Evolutionary conservation across 2,888 invertebrate species (phyloP), one percentile per base, ranked within the genome.

Genomic region (Apocheima hispidaria): DNA sequence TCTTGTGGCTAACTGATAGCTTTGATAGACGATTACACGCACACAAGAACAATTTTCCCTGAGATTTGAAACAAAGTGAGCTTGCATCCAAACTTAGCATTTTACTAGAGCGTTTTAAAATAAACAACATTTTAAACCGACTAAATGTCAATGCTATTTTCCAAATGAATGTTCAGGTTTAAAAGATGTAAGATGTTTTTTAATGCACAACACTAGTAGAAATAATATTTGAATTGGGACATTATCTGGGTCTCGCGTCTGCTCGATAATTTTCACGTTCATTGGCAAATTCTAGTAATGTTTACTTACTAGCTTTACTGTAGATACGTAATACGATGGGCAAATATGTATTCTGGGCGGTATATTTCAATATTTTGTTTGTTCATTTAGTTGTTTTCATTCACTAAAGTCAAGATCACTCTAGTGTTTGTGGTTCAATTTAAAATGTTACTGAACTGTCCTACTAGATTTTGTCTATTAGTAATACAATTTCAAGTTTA

Each of bases 211-310:
- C 7, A 48, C 33, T 41, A 18, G 23, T 40, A 40, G n/a, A 49
- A n/a, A 51, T 14, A 58, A 28, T 44, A 51, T 52, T 53, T 41
- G 43, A 38, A n/a, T 55, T 51, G 23, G 12, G 33, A 46, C 38
- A 18, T 33, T 41, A 40, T 40, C 46, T 52, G 20, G 51, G 18
- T 46, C 46, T 59, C 46, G 20, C 46, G 48, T 48, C 9, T 38
- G 12, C 14, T n/a, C 35, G 59, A 28, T 46, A 60, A 56, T 59
- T 63, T 63, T 60, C 48, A 49, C 59, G 35, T 18, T 46, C 26
- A 16, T 14, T 35, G 33, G 26, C 40, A 6, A 44, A 52, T 23
- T 40, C 35, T 52, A 4, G 55, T 46, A 61, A 61, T 56, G 33
- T 61, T 61, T 61, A 16, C 46, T 21, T 23, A 33, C 18, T 23